Conservation (phyloP, 1,140 invertebrate species). For the Lordiphosa collinella region DNA sequence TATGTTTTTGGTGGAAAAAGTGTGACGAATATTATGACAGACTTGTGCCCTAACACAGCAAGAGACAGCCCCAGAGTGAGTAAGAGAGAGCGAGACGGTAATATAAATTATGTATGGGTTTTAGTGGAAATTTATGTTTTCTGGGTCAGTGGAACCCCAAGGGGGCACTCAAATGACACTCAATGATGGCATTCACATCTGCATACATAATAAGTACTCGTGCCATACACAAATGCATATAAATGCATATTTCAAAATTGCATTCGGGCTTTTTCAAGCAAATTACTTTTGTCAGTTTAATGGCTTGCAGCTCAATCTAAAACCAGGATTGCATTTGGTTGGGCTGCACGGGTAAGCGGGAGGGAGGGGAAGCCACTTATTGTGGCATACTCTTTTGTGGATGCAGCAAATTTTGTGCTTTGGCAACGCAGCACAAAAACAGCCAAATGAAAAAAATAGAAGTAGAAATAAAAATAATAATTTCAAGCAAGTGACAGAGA, state of each 20-base stretch:
- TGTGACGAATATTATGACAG: constrained; percentile 38
- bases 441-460: too few relatives aligned
- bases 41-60: too few relatives aligned
- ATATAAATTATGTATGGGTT: constrained; percentile 37
- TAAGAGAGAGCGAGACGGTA: background rate
- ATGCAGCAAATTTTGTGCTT: constrained; percentile 46
- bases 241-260: constrained; percentile 46
- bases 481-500: constrained; percentile 23
- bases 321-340: constrained; percentile 25
- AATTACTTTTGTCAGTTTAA: constrained; percentile 71
- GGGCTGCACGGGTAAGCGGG: too few relatives aligned
- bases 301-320: constrained; percentile 48
- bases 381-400: constrained; percentile 35
- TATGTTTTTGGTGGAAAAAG: constrained; percentile 26
- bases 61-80: too few relatives aligned
- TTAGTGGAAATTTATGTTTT: constrained; percentile 18
- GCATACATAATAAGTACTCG: constrained; percentile 19
- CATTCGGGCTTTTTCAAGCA: constrained; percentile 43
- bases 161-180: constrained; percentile 3
- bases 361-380: constrained; percentile 9
- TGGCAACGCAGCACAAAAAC: constrained; percentile 32
- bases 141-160: constrained; percentile 29
- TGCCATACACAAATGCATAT: constrained; percentile 24
- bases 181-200: background rate
- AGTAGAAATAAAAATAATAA: constrained; percentile 14